phyloP scores from a whole-genome alignment of 2,888 invertebrate genomes.

The Stenichneumon culpator region DNA sequence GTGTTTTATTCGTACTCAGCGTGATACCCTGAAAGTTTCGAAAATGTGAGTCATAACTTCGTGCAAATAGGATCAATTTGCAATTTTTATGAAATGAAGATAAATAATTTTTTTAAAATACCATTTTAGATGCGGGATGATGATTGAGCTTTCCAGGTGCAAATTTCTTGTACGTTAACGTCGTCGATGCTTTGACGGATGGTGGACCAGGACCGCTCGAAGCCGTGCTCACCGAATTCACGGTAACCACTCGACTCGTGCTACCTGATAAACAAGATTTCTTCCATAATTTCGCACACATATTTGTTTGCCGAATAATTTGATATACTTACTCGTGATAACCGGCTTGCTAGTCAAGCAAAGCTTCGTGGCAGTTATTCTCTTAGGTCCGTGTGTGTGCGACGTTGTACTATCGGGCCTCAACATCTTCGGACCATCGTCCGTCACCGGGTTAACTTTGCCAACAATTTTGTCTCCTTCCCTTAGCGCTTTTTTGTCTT shows the following conservation, averaged over 20 bases:
- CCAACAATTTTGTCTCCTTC: slow-evolving; percentile 9
- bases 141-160: slow-evolving; percentile 76
- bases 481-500: slow-evolving; percentile 24
- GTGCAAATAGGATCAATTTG: not conserved
- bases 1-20: slow-evolving; percentile 77
- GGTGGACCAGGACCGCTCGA: slow-evolving; percentile 81
- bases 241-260: slow-evolving; percentile 71
- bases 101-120: slow-evolving; percentile 55
- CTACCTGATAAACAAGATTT: slow-evolving; percentile 62
- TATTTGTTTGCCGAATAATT: not conserved
- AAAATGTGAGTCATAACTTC: not conserved
- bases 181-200: slow-evolving; percentile 71
- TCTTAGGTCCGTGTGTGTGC: slow-evolving; percentile 35
- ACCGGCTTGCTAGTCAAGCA: slow-evolving; percentile 68
- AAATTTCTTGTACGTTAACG: slow-evolving; percentile 77
- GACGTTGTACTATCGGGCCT: slow-evolving; percentile 64
- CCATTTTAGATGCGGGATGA: slow-evolving; percentile 78
- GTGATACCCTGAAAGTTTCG: slow-evolving; percentile 75
- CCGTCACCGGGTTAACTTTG: slow-evolving; percentile 3
- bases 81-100: slow-evolving; percentile 30
- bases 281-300: not conserved
- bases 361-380: slow-evolving; percentile 62
- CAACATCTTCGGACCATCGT: slow-evolving; percentile 60
- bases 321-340: slow-evolving; percentile 69
- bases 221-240: slow-evolving; percentile 73